Conservation (phyloP, 64 coral and sea anemone genomes). For the Acropora yongei region DNA sequence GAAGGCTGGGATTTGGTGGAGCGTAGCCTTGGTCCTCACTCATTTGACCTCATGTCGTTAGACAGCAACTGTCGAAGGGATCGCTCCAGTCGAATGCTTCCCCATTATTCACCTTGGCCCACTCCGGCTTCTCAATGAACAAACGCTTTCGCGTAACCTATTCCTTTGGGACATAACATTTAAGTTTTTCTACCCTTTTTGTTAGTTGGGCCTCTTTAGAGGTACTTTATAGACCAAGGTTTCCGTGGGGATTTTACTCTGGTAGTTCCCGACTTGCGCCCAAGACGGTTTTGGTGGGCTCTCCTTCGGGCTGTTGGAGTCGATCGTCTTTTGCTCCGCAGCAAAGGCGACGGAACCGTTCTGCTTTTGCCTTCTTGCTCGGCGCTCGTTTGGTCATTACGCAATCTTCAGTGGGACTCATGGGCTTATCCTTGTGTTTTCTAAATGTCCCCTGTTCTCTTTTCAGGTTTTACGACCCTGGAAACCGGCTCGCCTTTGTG, state of each 20-base stretch:
- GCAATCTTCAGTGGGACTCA: constrained; percentile 27
- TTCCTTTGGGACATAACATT: constrained; percentile 8
- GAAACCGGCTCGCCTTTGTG: constrained; percentile 1
- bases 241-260: constrained; percentile 29
- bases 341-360: neutral
- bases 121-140: constrained; percentile 10
- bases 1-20: no score
- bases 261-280: constrained; percentile 26
- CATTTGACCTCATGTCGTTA: neutral
- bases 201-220: neutral
- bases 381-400: neutral
- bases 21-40: neutral
- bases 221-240: neutral
- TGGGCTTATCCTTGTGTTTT: constrained; percentile 29
- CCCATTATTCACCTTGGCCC: constrained; percentile 36
- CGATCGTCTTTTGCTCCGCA: constrained; percentile 22
- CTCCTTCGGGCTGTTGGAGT: constrained; percentile 27
- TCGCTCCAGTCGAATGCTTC: neutral
- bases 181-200: constrained; percentile 70
- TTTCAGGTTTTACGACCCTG: constrained; percentile 29
- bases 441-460: neutral
- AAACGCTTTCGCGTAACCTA: constrained; percentile 30
- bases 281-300: constrained; percentile 36
- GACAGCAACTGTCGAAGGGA: neutral
- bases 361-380: neutral